Conservation (phyloP, 2,797 vertebrate genomes). For the Clarias fuscus region DNA sequence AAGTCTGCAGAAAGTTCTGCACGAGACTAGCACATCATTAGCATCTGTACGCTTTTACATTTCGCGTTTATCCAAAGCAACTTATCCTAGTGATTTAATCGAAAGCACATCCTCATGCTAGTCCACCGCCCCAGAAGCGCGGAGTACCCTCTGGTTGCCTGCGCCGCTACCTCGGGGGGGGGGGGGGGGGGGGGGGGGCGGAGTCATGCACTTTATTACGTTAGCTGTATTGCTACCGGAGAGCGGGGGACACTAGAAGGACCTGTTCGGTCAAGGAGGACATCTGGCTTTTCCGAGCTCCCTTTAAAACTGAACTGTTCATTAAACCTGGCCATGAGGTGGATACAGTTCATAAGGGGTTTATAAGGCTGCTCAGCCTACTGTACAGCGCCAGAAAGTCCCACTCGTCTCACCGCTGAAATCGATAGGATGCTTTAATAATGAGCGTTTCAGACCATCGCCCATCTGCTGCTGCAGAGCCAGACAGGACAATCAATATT, state of each 20-base stretch:
- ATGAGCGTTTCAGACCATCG: neutral
- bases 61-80: neutral
- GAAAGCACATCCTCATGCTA: neutral
- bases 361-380: neutral
- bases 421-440: neutral
- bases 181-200: no score
- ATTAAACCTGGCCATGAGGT: neutral
- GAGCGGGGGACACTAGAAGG: conserved; percentile 33
- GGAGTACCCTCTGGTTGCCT: conserved; percentile 1
- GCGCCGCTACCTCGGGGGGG: neutral
- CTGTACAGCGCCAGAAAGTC: neutral
- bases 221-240: conserved; percentile 23
- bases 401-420: neutral
- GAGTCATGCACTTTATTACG: conserved; percentile 8
- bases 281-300: conserved; percentile 42
- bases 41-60: neutral
- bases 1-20: neutral
- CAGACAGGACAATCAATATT: neutral
- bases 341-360: neutral
- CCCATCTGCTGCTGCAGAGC: neutral
- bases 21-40: neutral
- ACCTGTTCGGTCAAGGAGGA: conserved; percentile 34
- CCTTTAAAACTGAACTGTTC: conserved; percentile 11
- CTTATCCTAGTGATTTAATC: neutral
- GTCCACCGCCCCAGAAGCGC: neutral